A percentile compares a stretch with the other conserved stretches of the same genome.
phyloP scores from a whole-genome alignment of 2,888 invertebrate species.

The Eupithecia centaureata region DNA sequence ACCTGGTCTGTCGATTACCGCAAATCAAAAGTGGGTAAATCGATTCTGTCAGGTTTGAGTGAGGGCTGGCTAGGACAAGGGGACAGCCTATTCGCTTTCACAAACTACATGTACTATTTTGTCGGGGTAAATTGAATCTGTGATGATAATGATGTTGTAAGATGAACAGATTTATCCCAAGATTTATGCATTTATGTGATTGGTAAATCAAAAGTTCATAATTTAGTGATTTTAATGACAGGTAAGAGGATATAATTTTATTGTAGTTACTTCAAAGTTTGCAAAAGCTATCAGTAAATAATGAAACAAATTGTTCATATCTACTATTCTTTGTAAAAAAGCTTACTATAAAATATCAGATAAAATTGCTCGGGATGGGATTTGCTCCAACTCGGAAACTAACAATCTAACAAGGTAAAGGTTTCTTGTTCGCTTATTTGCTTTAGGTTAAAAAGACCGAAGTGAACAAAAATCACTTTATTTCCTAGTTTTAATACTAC shows the following conservation, averaged over 20 bases:
- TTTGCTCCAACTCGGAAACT: too few relatives aligned
- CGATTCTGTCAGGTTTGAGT: conserved; percentile 45
- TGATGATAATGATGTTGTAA: conserved; percentile 22
- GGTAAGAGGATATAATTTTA: not conserved
- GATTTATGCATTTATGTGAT: not conserved
- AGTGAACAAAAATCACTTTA: too few relatives aligned
- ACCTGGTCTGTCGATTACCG: conserved; percentile 44
- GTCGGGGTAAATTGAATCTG: conserved; percentile 38
- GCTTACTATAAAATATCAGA: too few relatives aligned
- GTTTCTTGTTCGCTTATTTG: too few relatives aligned
- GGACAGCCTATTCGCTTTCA: conserved; percentile 41
- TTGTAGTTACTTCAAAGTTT: too few relatives aligned
- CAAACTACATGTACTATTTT: conserved; percentile 32
- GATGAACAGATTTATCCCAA: not conserved
- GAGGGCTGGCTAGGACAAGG: conserved; percentile 37
- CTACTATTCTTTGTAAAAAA: too few relatives aligned
- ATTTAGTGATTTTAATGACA: not conserved
- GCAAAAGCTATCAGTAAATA: too few relatives aligned
- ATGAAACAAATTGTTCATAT: too few relatives aligned
- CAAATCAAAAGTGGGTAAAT: conserved; percentile 50
- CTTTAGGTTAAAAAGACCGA: too few relatives aligned
- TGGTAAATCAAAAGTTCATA: not conserved
- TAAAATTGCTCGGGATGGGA: too few relatives aligned
- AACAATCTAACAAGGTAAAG: too few relatives aligned
- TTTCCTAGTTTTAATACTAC: too few relatives aligned